A percentile compares a stretch with the other conserved stretches of the same genome.
phyloP scores from a whole-genome alignment of 2,797 vertebrate species.

The Orientallactaga sibirica region DNA sequence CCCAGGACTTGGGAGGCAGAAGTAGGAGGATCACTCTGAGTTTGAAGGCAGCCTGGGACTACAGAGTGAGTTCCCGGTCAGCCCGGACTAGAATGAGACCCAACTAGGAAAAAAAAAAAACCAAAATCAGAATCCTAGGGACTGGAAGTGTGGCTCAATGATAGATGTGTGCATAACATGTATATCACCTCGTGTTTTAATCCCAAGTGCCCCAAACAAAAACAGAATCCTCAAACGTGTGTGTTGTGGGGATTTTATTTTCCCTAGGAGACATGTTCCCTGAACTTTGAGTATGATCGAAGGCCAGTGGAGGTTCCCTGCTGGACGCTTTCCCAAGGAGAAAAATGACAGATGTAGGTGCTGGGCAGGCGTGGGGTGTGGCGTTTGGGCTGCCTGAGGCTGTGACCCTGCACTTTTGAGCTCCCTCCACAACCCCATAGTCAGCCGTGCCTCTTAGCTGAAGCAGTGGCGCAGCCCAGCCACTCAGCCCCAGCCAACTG shows the following conservation, averaged over 20 bases:
- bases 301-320: conserved; percentile 37
- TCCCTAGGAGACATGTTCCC: conserved; percentile 22
- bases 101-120: no score
- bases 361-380: neutral
- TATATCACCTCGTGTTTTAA: neutral
- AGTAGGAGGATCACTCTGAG: no score
- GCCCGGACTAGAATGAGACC: no score
- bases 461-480: neutral
- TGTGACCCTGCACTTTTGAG: neutral
- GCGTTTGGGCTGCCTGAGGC: neutral
- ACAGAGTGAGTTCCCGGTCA: no score
- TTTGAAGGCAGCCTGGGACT: no score
- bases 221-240: neutral
- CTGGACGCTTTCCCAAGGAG: conserved; percentile 45
- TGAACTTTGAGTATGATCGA: conserved; percentile 54
- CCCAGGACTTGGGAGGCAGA: no score
- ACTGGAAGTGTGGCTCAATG: neutral
- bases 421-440: neutral
- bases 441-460: neutral
- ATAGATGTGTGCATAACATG: neutral
- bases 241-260: conserved; percentile 20
- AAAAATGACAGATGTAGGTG: conserved; percentile 45
- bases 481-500: neutral
- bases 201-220: neutral
- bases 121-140: neutral